phyloP scores from a whole-genome alignment of 1,140 invertebrate species.

The Drosophila kurseongensis region DNA sequence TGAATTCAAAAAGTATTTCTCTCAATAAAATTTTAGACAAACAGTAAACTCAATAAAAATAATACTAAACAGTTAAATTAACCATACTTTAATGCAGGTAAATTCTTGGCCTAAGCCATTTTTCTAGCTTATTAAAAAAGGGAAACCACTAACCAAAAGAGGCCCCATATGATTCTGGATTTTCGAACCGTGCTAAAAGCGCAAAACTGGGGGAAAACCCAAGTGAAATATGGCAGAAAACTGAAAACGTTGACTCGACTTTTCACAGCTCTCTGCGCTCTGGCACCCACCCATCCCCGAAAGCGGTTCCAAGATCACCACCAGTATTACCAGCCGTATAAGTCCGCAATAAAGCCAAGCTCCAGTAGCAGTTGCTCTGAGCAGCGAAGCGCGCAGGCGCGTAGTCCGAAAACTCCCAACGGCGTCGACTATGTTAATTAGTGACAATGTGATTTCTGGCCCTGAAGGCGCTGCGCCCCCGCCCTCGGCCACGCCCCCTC shows the following conservation, averaged over 20 bases:
- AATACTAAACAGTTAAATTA: no score
- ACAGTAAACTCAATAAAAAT: no score
- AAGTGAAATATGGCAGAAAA: conserved; percentile 36
- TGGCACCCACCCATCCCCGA: conserved; percentile 36
- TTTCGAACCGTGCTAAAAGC: conserved; percentile 50
- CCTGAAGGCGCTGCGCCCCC: conserved; percentile 59
- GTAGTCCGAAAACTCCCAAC: conserved; percentile 65
- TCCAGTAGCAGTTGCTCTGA: conserved; percentile 54
- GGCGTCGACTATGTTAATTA: conserved; percentile 78
- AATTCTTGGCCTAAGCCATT: conserved; percentile 1
- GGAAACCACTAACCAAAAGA: no score
- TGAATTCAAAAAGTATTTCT: no score
- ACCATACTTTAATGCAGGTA: no score
- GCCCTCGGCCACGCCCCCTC: conserved; percentile 8
- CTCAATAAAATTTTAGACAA: no score
- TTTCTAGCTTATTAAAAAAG: background rate
- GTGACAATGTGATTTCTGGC: conserved; percentile 77
- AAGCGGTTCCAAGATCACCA: conserved; percentile 3
- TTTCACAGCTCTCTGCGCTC: conserved; percentile 76
- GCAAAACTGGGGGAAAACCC: conserved; percentile 1
- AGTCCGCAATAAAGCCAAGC: conserved; percentile 4
- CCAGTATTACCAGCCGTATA: conserved; percentile 23
- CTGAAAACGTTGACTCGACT: conserved; percentile 73
- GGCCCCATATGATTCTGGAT: conserved; percentile 34
- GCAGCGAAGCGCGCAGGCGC: conserved; percentile 76